Evolutionary conservation across 2,888 invertebrate genomes (phyloP).

Genomic region (Drosophila putrida): DNA sequence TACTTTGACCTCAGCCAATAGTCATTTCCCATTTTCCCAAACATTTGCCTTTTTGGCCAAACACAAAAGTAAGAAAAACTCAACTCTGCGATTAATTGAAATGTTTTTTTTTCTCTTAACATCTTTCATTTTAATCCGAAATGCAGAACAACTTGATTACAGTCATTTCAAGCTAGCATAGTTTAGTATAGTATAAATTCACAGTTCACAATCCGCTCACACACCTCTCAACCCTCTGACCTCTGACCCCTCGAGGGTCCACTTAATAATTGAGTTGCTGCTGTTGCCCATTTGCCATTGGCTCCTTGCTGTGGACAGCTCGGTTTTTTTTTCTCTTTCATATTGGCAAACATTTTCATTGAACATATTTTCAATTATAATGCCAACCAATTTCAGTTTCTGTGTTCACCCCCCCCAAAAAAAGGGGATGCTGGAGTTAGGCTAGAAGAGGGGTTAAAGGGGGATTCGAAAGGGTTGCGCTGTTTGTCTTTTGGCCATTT

Average conservation of each 20-base stretch:
- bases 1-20: no score
- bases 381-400: constrained; percentile 49
- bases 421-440: constrained; percentile 5
- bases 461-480: constrained; percentile 19
- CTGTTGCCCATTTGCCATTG: constrained; percentile 50
- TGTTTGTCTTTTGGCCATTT: constrained; percentile 20
- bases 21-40: no score
- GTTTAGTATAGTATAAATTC: not conserved
- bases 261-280: constrained; percentile 68
- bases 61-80: not conserved
- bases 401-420: constrained; percentile 13
- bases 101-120: not conserved
- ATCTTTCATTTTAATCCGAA: not conserved
- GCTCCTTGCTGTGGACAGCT: constrained; percentile 10
- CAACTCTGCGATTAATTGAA: not conserved
- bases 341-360: constrained; percentile 58
- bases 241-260: constrained; percentile 7
- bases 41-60: not conserved
- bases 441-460: constrained; percentile 1
- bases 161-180: constrained; percentile 5
- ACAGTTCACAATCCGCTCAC: not conserved
- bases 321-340: not conserved
- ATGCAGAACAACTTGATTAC: constrained; percentile 6
- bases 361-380: constrained; percentile 74
- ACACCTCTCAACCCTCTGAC: not conserved